Percentiles rank a stretch among this genome's conserved stretches.
Conservation (phyloP, 2,113 vertebrate species). For the Misgurnus mizolepis region DNA sequence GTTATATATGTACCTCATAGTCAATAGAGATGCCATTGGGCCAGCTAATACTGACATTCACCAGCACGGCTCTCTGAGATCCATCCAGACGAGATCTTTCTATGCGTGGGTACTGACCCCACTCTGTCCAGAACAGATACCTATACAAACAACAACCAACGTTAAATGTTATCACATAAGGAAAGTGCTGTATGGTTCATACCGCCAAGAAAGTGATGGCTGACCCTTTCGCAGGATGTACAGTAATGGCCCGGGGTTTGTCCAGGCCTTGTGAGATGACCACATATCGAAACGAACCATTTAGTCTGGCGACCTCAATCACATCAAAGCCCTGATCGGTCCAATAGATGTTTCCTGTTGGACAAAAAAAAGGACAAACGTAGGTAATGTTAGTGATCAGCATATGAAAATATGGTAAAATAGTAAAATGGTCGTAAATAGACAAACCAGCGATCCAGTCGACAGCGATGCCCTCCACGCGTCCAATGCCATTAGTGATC, state of each 20-base stretch:
- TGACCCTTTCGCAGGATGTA: constrained; percentile 95
- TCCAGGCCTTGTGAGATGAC: constrained; percentile 96
- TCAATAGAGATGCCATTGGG: constrained; percentile 96
- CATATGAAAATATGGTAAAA: not conserved
- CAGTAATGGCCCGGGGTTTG: constrained; percentile 94
- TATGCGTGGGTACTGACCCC: constrained; percentile 96
- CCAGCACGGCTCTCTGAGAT: constrained; percentile 84
- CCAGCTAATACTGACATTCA: constrained; percentile 96
- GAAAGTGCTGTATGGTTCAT: not conserved
- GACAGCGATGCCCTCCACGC: constrained; percentile 93
- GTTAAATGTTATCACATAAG: not conserved
- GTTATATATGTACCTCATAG: constrained; percentile 80
- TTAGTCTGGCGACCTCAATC: constrained; percentile 93
- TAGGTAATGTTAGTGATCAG: not conserved
- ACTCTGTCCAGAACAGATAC: constrained; percentile 98
- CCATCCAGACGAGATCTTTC: constrained; percentile 92
- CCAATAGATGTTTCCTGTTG: constrained; percentile 96
- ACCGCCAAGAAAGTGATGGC: not conserved
- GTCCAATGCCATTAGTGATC: constrained; percentile 94
- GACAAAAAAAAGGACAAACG: not conserved
- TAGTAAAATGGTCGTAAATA: not conserved
- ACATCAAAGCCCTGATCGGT: constrained; percentile 98
- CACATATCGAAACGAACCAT: constrained; percentile 95
- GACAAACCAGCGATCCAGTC: constrained; percentile 92
- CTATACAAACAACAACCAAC: constrained; percentile 64